phyloP scores from a whole-genome alignment of 2,888 invertebrate species.

The Orchesellides sinensis region DNA sequence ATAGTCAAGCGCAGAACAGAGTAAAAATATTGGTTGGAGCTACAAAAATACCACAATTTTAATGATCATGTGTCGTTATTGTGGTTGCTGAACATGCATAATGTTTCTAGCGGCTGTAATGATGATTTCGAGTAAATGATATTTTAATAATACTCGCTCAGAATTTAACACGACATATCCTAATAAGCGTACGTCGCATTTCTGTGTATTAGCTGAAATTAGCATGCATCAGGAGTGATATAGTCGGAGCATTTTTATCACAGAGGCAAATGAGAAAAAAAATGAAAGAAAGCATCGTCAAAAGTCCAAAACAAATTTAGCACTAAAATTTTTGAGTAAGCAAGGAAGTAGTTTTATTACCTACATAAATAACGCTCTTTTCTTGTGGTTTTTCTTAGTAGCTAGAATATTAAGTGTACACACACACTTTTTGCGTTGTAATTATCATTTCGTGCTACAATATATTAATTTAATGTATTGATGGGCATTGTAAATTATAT shows the following conservation, averaged over 20 bases:
- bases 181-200: slow-evolving; percentile 1
- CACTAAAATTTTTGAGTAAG: not conserved
- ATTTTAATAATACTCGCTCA: slow-evolving; percentile 13
- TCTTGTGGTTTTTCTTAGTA: slow-evolving; percentile 15
- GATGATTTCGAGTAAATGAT: slow-evolving; percentile 7
- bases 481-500: too few relatives aligned
- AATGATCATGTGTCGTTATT: slow-evolving; percentile 7
- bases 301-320: not conserved
- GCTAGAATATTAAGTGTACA: not conserved
- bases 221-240: slow-evolving; percentile 25
- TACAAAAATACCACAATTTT: not conserved
- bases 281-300: not conserved
- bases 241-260: not conserved
- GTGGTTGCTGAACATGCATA: not conserved
- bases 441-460: not conserved
- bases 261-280: not conserved
- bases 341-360: not conserved
- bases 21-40: not conserved
- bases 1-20: too few relatives aligned
- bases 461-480: too few relatives aligned
- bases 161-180: slow-evolving; percentile 25
- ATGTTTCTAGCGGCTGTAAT: not conserved
- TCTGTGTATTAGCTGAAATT: slow-evolving; percentile 16
- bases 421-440: slow-evolving; percentile 19
- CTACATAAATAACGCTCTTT: not conserved